These are phyloP conservation scores for Bhutanitis thaidina DNA, from an alignment of 2,888 invertebrate genomes.

Conservation along the genomic window DNA sequence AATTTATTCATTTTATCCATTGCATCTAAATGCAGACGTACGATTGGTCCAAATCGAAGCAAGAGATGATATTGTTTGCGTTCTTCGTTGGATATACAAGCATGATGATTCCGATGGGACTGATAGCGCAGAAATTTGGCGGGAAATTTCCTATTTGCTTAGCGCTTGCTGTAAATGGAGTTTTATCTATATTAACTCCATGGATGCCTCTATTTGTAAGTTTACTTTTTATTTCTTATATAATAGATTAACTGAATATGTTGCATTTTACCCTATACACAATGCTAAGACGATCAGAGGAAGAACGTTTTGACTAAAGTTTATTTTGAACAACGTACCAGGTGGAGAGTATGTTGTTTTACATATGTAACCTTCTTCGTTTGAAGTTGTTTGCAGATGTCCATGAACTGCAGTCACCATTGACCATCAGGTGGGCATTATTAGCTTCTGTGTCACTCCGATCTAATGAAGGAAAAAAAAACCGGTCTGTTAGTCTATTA, in stretches of 20 bases:
- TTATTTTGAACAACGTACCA: no score
- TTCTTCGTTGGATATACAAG: slow-evolving; percentile 78
- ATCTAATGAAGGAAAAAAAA: no score
- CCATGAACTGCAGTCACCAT: no score
- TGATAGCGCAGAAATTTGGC: slow-evolving; percentile 81
- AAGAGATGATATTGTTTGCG: slow-evolving; percentile 63
- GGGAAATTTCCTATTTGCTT: slow-evolving; percentile 76
- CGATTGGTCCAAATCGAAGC: slow-evolving; percentile 51
- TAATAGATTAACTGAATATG: not conserved
- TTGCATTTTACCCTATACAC: no score
- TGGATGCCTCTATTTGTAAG: slow-evolving; percentile 55
- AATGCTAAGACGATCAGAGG: no score
- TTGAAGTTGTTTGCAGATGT: no score
- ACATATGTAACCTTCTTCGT: no score
- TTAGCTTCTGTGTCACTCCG: no score
- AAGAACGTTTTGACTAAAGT: no score
- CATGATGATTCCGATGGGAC: slow-evolving; percentile 77
- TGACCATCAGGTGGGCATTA: no score
- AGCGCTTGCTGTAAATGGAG: slow-evolving; percentile 54
- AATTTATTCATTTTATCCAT: not conserved
- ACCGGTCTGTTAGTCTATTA: no score
- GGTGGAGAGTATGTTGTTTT: no score
- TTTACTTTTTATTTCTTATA: slow-evolving; percentile 10
- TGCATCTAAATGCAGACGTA: slow-evolving; percentile 41
- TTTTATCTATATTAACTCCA: slow-evolving; percentile 48